phyloP scores from a whole-genome alignment of 2,797 vertebrate genomes.

The Dipus sagitta region DNA sequence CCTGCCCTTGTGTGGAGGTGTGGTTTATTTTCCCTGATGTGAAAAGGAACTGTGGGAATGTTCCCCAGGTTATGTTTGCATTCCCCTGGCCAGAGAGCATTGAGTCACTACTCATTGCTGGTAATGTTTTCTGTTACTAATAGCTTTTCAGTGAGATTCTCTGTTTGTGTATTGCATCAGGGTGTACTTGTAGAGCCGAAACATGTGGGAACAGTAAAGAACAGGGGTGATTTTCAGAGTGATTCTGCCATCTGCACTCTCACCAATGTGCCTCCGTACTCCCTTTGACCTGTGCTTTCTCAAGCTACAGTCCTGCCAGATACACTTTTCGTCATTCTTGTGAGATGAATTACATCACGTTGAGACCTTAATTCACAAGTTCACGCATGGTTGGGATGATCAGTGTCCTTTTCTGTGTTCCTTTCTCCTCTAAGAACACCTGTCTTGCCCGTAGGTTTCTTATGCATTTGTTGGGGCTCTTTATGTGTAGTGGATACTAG shows the following conservation, averaged over 20 bases:
- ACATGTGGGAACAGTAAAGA: not conserved
- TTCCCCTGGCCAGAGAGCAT: not conserved
- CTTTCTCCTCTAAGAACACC: not conserved
- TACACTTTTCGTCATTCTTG: not conserved
- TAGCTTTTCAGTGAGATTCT: not conserved
- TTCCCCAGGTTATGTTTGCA: not conserved
- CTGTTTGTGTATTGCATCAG: not conserved
- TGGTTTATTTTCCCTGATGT: not conserved
- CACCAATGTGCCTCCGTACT: accelerated
- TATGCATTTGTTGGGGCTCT: not conserved
- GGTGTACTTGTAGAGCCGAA: not conserved
- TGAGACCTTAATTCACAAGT: not conserved
- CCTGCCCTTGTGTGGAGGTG: not conserved
- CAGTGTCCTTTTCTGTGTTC: not conserved
- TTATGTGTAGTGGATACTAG: not conserved
- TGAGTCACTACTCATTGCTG: not conserved
- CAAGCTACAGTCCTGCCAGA: not conserved
- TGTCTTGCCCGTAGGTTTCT: not conserved
- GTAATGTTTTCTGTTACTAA: not conserved
- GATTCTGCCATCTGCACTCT: not conserved
- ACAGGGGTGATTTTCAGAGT: not conserved
- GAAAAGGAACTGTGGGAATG: not conserved
- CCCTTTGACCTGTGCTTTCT: not conserved
- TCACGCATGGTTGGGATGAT: not conserved
- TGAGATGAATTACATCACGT: not conserved